A percentile compares a stretch with the other conserved stretches of the same genome.
Conservation (phyloP, 2,888 invertebrate species). For the Drosophila stalkeri region DNA sequence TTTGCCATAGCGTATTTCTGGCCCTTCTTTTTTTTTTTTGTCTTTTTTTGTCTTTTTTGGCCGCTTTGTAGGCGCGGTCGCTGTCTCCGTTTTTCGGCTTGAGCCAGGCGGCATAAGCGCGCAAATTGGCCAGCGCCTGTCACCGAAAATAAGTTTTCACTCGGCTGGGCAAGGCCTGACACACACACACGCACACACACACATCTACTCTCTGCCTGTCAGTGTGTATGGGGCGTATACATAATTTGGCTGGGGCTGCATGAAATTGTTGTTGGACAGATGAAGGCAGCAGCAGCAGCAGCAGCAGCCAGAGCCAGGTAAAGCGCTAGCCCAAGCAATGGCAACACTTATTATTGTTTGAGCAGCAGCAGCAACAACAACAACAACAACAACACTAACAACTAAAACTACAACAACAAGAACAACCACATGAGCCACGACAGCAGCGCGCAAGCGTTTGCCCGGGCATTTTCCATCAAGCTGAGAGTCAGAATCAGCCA, state of each 20-base stretch:
- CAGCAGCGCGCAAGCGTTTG: slow-evolving; percentile 84
- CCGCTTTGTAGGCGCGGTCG: slow-evolving; percentile 39
- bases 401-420: slow-evolving; percentile 24
- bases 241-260: slow-evolving; percentile 75
- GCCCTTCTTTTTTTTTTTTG: neutral
- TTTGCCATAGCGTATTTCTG: neutral
- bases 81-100: slow-evolving; percentile 15
- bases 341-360: slow-evolving; percentile 82
- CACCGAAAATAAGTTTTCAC: slow-evolving; percentile 65
- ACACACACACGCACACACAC: neutral
- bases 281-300: slow-evolving; percentile 37
- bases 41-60: neutral
- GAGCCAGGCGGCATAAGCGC: slow-evolving; percentile 63
- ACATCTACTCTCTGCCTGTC: neutral
- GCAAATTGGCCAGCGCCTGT: slow-evolving; percentile 74
- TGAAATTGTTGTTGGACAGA: slow-evolving; percentile 61
- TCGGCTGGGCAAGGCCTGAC: slow-evolving; percentile 42
- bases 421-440: slow-evolving; percentile 41
- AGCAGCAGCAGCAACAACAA: slow-evolving; percentile 49
- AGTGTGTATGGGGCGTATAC: slow-evolving; percentile 69
- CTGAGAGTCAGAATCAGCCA: slow-evolving; percentile 33
- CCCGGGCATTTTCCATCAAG: slow-evolving; percentile 83
- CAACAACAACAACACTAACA: slow-evolving; percentile 28
- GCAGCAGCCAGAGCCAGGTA: slow-evolving; percentile 46
- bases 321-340: slow-evolving; percentile 61